Percentiles rank a stretch among this genome's conserved stretches.
Evolutionary conservation across 2,888 invertebrate genomes (phyloP).

Genomic region (Mythimna ferrago): DNA sequence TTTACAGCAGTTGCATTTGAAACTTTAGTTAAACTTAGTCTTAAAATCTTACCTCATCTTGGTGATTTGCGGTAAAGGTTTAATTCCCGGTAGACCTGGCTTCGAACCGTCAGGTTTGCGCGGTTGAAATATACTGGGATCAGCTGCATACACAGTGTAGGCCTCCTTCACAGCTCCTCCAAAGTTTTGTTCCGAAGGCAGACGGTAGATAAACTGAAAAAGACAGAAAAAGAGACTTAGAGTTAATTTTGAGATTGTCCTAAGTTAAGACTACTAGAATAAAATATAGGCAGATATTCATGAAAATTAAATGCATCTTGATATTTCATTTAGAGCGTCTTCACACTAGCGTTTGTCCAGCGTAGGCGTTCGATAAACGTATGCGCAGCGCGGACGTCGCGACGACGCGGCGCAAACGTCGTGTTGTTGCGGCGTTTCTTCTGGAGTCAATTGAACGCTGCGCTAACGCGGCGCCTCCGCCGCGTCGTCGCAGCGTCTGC

Average conservation of each 20-base stretch:
- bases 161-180: slow-evolving; percentile 94
- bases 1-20: too few species aligned
- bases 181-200: slow-evolving; percentile 94
- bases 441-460: too few species aligned
- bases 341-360: too few species aligned
- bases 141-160: slow-evolving; percentile 95
- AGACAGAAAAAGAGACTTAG: not conserved
- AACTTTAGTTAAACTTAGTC: not conserved
- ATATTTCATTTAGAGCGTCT: too few species aligned
- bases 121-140: slow-evolving; percentile 94
- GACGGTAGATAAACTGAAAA: slow-evolving; percentile 94
- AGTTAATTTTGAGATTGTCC: not conserved
- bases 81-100: slow-evolving; percentile 83
- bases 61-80: slow-evolving; percentile 89
- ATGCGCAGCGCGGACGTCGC: too few species aligned
- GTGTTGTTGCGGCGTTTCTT: too few species aligned
- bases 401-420: too few species aligned
- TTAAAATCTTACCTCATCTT: slow-evolving; percentile 90
- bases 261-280: not conserved
- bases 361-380: too few species aligned
- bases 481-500: too few species aligned
- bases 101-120: slow-evolving; percentile 80
- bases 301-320: not conserved
- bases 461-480: too few species aligned
- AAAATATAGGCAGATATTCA: not conserved